Conservation (phyloP, 2,888 invertebrate genomes). For the Phyllotreta striolata region DNA sequence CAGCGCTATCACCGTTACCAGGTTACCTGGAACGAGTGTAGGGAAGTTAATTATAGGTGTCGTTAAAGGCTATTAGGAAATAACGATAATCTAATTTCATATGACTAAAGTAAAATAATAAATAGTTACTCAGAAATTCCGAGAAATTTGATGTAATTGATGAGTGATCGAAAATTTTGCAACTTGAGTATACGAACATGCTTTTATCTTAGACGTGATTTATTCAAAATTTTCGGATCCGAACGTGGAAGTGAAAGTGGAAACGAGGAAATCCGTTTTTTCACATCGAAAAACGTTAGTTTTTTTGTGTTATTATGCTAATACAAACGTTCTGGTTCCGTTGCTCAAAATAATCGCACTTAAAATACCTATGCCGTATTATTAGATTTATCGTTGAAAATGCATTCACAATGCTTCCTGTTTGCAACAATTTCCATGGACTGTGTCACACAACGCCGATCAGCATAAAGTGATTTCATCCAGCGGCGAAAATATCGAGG, state of each 20-base stretch:
- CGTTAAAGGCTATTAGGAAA: neutral
- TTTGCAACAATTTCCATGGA: neutral
- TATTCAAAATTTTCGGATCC: neutral
- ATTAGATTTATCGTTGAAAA: slow-evolving; percentile 12
- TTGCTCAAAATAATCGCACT: slow-evolving; percentile 1
- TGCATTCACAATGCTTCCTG: slow-evolving; percentile 7
- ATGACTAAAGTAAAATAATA: slow-evolving; percentile 6
- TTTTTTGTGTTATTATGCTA: neutral
- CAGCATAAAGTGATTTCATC: no score
- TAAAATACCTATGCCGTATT: slow-evolving; percentile 7
- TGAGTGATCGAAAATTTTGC: neutral
- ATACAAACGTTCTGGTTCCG: slow-evolving; percentile 2
- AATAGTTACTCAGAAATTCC: slow-evolving; percentile 10
- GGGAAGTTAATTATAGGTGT: neutral
- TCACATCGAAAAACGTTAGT: neutral
- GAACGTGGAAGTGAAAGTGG: neutral
- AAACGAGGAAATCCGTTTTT: neutral
- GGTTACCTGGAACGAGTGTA: slow-evolving; percentile 71
- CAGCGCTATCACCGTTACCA: slow-evolving; percentile 81
- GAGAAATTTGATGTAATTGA: slow-evolving; percentile 4
- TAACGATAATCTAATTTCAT: neutral
- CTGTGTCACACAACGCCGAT: neutral
- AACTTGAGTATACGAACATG: neutral
- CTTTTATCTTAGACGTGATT: neutral
- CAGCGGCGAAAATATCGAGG: no score